Base-by-base conservation (phyloP, 2,113 vertebrate genomes). In the Phaetusa simplex region DNA sequence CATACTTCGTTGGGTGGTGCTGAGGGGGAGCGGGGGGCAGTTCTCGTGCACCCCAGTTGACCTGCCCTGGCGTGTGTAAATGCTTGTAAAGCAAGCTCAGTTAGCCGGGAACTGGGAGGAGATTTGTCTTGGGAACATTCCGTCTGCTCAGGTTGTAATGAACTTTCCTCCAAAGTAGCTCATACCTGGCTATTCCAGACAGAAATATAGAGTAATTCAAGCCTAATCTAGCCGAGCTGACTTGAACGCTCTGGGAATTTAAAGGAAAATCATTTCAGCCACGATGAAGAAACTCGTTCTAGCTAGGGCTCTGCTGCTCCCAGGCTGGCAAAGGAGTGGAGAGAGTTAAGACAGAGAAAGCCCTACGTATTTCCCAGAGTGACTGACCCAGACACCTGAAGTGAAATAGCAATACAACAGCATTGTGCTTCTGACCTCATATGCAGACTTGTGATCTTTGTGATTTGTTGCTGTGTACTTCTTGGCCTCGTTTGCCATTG, bases 361-460 rank as follows among this genome's bases (percentile, higher is more conserved):
- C 20, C 27, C 30, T 8, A 5, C 8, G 6, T 0, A 0, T 30
- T 49, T n/a, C 18, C 27, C 49, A 53, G 29, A 40, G 16, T 4
- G 34, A 8, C 26, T 70, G 67, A 59, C 23, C 47, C n/a, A 47
- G 34, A 14, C 2, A 3, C 53, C 42, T n/a, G 23, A 53, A 79
- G 76, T 67, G 23, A 26, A 82, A 58, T 1, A 16, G 21, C 8
- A 27, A 18, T 17, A n/a, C 6, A 32, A 15, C 1, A 70, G 20
- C 42, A 0, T 3, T 32, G 23, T 52, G 18, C 7, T 55, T 11
- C 59, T 71, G 82, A 21, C 12, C 47, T 82, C 61, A 20, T 3
- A 3, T 30, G 65, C 36, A 66, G 66, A 47, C 16, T 6, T 61
- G 58, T 17, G 71, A 20, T 18, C 24, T 58, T 22, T 43, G 24